Evolutionary conservation across 2,113 vertebrate genomes (phyloP), one percentile per base, ranked within the genome.

Genomic region (Marmota monax): DNA sequence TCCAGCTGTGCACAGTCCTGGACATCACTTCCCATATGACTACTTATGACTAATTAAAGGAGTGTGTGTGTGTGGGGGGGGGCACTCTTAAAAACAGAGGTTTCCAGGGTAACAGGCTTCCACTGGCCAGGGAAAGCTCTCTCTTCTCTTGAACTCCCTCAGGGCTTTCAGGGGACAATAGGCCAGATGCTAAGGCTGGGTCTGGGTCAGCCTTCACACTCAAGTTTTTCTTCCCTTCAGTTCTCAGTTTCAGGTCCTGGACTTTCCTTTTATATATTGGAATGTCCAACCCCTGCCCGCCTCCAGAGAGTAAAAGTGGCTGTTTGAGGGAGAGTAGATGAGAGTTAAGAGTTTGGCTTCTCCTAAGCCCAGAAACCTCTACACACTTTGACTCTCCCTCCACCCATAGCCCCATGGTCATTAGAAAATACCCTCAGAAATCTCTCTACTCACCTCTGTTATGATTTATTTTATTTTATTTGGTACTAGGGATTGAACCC

Each of bases 31-130:
- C 76, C 91, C 93, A 95, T 94, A 84, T 74, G 76, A 95, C 92
- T 94, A 97, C 53, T 93, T 79, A 94, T 97, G 94, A 97, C 91
- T 96, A 97, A 97, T 95, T 94, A 69, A 77, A 95, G 42, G 89
- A 88, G n/a, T 65, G 65, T 72, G 74, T 79, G 77, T 70, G 48
- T 45, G 22, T 6, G 23, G 23, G 61, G 23, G 61, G 25, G 61
- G 25, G 61, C 74, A 42, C 37, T 90, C 78, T 72, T 79, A 92
- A 96, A 98, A 98, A 97, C 89, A 97, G 79, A 74, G 34, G 84
- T 98, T 97, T 97, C 96, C 93, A 96, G 39, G 92, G 94, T 79
- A 96, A 97, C 85, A 53, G 72, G 77, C 67, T 45, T 73, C 77
- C 34, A 58, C 14, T 77, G 61, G 63, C 48, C 84, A 79, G 70